phyloP scores from a whole-genome alignment of 2,888 invertebrate genomes.

The Agrilus biguttatus region DNA sequence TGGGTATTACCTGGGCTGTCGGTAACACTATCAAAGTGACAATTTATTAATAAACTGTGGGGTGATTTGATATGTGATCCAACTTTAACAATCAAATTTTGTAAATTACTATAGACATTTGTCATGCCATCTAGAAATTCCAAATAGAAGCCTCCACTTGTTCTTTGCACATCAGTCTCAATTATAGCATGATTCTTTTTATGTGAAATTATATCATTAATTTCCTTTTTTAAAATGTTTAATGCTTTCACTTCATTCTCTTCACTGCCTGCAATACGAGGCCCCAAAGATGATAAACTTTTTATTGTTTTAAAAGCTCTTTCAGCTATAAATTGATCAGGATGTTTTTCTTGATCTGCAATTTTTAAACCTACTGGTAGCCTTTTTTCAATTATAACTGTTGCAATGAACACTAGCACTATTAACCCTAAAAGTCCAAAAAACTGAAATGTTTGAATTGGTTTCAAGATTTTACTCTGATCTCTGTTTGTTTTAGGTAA shows the following conservation, averaged over 20 bases:
- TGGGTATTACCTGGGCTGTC: slow-evolving; percentile 50
- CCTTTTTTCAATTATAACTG: slow-evolving; percentile 42
- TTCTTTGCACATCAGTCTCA: slow-evolving; percentile 43
- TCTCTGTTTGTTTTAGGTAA: too few species aligned
- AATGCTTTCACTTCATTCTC: slow-evolving; percentile 49
- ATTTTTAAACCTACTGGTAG: slow-evolving; percentile 41
- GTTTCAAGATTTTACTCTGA: slow-evolving; percentile 8
- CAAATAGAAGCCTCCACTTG: slow-evolving; percentile 53
- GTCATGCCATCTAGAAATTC: slow-evolving; percentile 58
- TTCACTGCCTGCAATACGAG: slow-evolving; percentile 49
- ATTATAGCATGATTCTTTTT: slow-evolving; percentile 35
- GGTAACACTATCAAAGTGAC: slow-evolving; percentile 61
- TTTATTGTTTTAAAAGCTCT: slow-evolving; percentile 49
- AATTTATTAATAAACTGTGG: slow-evolving; percentile 53
- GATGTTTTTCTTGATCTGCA: slow-evolving; percentile 25
- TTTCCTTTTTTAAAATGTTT: slow-evolving; percentile 32
- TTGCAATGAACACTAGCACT: slow-evolving; percentile 36
- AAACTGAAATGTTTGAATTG: slow-evolving; percentile 35
- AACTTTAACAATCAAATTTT: slow-evolving; percentile 53
- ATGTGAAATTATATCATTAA: slow-evolving; percentile 30
- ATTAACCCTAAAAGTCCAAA: slow-evolving; percentile 37
- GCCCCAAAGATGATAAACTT: slow-evolving; percentile 45
- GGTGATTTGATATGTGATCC: slow-evolving; percentile 39
- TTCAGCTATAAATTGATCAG: slow-evolving; percentile 43
- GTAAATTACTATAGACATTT: slow-evolving; percentile 51